Evolutionary conservation across 1,140 invertebrate species (phyloP), one percentile per base, ranked within the genome.

Genomic region (Lordiphosa collinella): DNA sequence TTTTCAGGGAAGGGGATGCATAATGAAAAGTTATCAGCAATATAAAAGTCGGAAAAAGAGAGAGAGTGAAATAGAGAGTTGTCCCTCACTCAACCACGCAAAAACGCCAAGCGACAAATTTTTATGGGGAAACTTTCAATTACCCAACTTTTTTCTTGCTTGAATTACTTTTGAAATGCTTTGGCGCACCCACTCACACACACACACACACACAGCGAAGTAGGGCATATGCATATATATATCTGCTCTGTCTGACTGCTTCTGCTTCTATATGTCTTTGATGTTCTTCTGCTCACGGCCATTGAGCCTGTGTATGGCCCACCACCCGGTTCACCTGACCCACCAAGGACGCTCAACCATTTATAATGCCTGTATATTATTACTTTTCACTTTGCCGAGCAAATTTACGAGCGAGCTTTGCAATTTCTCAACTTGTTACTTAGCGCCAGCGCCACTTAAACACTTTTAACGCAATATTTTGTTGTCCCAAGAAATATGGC

Each of bases 341-440:
- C 58, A 74, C 41, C 52, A 79, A 68, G 74, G 63, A 70, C 32
- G 13, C 53, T 41, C 44, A 68, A 48, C 70, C 70, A 74, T 74
- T 74, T 62, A 74, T 74, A 74, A 62, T 74, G 58, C 41, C 56
- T 63, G 69, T 75, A 52, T 68, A 68, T 75, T 80, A 80, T 80
- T 80, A 76, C 76, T 82, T 76, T 80, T 59, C 70, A 80, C 66
- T 78, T 79, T 79, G 44, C 43, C 31, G 57, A 73, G 65, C 67
- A 64, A 76, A 82, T 82, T 82, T 82, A 82, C 58, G 76, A 84
- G 78, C 57, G 48, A 44, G 52, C 57, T 50, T 41, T 13, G 76
- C 78, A 82, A 82, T 82, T 82, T 82, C 60, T 82, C 78, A 82
- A 82, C 76, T 82, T 82, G 78, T 84, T 82, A 82, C 76, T 84